phyloP scores from a whole-genome alignment of 2,888 invertebrate genomes.

The Stenchaetothrips biformis region DNA sequence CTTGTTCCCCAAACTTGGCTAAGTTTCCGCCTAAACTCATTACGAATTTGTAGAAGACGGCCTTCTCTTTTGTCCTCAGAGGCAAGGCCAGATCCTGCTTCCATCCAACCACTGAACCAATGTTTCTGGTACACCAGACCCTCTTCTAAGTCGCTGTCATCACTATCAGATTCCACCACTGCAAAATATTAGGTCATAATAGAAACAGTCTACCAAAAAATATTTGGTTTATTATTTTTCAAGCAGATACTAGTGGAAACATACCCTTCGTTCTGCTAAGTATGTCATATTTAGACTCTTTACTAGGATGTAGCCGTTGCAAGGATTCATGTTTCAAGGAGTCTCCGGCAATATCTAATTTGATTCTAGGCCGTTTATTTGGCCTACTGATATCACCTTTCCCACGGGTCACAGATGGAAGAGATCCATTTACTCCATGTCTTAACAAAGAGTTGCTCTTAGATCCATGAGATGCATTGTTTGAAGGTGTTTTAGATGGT shows the following conservation, averaged over 20 bases:
- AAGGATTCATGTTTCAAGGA: background rate
- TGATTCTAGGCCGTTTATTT: background rate
- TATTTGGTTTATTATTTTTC: background rate
- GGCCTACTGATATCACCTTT: background rate
- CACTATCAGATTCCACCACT: background rate
- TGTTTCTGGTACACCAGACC: slow-evolving; percentile 45
- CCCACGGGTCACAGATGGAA: background rate
- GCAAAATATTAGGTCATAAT: background rate
- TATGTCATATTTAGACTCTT: background rate
- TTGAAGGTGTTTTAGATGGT: background rate
- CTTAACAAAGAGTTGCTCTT: background rate
- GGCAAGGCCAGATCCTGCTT: slow-evolving; percentile 40
- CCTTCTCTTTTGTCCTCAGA: slow-evolving; percentile 41
- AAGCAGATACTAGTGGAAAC: background rate
- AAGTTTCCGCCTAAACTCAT: slow-evolving; percentile 50
- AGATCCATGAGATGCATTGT: background rate
- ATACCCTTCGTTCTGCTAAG: slow-evolving; percentile 1
- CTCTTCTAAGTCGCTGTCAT: slow-evolving; percentile 1
- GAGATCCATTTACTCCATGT: background rate
- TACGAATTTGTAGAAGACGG: slow-evolving; percentile 43
- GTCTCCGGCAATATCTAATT: background rate
- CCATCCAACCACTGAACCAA: slow-evolving; percentile 45
- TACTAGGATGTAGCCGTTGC: background rate
- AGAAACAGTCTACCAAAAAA: background rate
- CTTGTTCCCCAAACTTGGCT: slow-evolving; percentile 44